Conservation (phyloP, 2,888 invertebrate genomes). For the Ichneumoninae sp. region DNA sequence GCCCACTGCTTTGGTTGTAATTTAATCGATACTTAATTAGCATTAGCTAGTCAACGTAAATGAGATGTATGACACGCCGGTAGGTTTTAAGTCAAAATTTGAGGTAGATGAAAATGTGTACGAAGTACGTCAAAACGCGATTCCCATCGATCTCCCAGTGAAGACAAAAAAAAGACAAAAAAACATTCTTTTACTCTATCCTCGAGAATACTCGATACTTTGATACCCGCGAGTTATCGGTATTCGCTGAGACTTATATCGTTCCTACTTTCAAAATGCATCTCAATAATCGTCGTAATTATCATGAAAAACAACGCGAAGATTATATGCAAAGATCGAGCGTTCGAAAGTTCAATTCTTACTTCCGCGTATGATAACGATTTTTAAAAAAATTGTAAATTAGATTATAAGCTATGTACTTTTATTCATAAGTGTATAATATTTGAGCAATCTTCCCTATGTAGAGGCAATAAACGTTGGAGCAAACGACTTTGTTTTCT, state of each 20-base stretch:
- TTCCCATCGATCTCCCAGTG: conserved; percentile 48
- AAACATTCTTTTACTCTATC: not conserved
- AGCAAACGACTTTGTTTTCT: conserved; percentile 69
- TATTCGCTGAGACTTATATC: conserved; percentile 56
- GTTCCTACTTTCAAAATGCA: conserved; percentile 66
- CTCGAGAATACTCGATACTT: conserved; percentile 40
- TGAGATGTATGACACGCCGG: conserved; percentile 53
- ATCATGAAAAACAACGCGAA: not conserved
- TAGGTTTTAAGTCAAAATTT: conserved; percentile 12
- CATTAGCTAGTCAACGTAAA: conserved; percentile 79
- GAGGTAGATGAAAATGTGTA: conserved; percentile 32
- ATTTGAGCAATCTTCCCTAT: conserved; percentile 67
- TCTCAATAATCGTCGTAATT: conserved; percentile 46
- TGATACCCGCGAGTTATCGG: conserved; percentile 21
- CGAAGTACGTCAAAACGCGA: conserved; percentile 47
- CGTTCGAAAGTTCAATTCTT: conserved; percentile 49
- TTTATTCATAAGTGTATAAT: conserved; percentile 70
- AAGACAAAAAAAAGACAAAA: conserved; percentile 30
- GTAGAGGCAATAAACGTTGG: conserved; percentile 71
- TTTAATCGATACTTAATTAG: conserved; percentile 71
- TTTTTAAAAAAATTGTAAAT: conserved; percentile 62
- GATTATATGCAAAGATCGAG: conserved; percentile 27
- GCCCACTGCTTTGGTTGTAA: conserved; percentile 56
- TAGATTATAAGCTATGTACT: conserved; percentile 66
- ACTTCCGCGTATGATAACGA: conserved; percentile 25